phyloP scores from a whole-genome alignment of 1,140 invertebrate species.

The Pogonus chalceus region DNA sequence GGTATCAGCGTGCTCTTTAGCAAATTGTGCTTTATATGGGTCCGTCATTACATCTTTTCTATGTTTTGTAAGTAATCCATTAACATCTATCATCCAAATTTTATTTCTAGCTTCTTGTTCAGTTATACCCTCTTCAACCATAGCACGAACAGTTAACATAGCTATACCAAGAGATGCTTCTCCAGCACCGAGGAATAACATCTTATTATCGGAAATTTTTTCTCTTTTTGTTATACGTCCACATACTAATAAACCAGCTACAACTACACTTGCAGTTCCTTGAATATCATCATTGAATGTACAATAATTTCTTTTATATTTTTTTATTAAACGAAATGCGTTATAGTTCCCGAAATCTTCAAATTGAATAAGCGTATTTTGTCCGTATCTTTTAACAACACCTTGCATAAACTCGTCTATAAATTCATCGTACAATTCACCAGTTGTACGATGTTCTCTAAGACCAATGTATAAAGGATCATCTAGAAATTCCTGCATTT shows the following conservation, averaged over 20 bases:
- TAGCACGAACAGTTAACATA: slow-evolving; percentile 74
- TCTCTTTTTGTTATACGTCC: slow-evolving; percentile 68
- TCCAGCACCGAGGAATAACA: slow-evolving; percentile 87
- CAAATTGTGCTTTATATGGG: slow-evolving; percentile 70
- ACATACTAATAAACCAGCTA: slow-evolving; percentile 79
- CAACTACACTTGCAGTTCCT: slow-evolving; percentile 86
- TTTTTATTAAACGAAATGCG: slow-evolving; percentile 82
- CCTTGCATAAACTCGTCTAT: slow-evolving; percentile 98
- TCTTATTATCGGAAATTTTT: slow-evolving; percentile 69
- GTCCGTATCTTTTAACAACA: slow-evolving; percentile 81
- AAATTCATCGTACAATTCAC: slow-evolving; percentile 85
- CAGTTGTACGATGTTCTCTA: slow-evolving; percentile 73
- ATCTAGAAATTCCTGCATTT: slow-evolving; percentile 63
- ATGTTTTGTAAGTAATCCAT: slow-evolving; percentile 65
- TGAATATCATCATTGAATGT: slow-evolving; percentile 98
- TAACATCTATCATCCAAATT: slow-evolving; percentile 85
- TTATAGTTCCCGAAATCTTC: slow-evolving; percentile 95
- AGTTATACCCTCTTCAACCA: slow-evolving; percentile 71
- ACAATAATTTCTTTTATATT: slow-evolving; percentile 78
- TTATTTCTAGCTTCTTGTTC: slow-evolving; percentile 64
- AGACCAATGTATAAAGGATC: slow-evolving; percentile 95
- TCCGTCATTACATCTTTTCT: slow-evolving; percentile 61
- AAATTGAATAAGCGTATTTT: slow-evolving; percentile 85
- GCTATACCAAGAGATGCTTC: slow-evolving; percentile 85
- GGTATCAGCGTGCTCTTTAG: slow-evolving; percentile 69